Evolutionary conservation across 2,113 vertebrate genomes (phyloP), one percentile per base, ranked within the genome.

Genomic region (Apus apus): DNA sequence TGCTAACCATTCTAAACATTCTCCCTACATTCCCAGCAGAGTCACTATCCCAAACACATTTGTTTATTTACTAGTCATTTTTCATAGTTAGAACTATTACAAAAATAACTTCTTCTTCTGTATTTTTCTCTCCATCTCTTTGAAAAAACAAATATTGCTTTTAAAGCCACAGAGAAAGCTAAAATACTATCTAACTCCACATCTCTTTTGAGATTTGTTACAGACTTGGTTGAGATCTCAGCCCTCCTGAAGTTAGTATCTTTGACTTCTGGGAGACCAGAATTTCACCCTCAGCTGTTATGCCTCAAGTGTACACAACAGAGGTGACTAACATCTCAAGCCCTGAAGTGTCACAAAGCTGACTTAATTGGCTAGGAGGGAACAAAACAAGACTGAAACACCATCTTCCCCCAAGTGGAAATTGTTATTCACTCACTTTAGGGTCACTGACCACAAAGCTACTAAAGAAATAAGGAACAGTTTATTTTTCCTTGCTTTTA

Each of bases 351-450:
- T 95, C 87, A 96, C 58, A 57, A 74, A 92, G 85, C 76, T 92
- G 88, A 92, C 76, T 94, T 96, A 93, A 95, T 53, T 89, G 88
- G 73, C 34, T 74, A 87, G 87, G 79, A 97, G 78, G 87, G 60
- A 96, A 94, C 82, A 96, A 94, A 95, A 86, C 83, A 87, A 67
- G 60, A 75, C 61, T 38, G 90, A 95, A 97, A 96, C n/a, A 87
- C 56, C 79, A 91, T 89, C 91, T 83, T 94, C 45, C 85, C 58
- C 83, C 76, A 89, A 94, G 90, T 93, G 88, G 92, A 96, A 96
- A 90, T 40, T 75, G 53, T 94, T 93, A 66, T 90, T 96, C 86
- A 73, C 34, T 85, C 58, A 45, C 38, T 87, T 93, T 82, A 93
- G 90, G 96, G 79, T 96, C 92, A 96, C 46, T 93, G 92, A 86